phyloP scores from a whole-genome alignment of 1,140 invertebrate genomes.

The Drosophila equinoxialis region DNA sequence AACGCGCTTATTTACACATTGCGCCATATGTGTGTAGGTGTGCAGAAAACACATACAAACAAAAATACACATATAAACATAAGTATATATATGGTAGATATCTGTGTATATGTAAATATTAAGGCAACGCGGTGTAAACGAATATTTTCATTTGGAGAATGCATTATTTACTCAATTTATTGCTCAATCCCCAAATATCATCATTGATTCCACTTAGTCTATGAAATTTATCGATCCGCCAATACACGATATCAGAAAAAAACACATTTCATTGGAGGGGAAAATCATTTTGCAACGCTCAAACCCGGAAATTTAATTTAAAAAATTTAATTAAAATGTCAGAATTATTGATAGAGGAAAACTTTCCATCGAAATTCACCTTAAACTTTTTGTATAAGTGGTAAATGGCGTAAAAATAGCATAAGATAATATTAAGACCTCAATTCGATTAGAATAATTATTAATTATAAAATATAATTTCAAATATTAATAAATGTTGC shows the following conservation, averaged over 20 bases:
- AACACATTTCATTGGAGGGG: no score
- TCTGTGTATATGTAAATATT: slow-evolving; percentile 2
- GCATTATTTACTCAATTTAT: slow-evolving; percentile 11
- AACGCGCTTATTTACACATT: slow-evolving; percentile 74
- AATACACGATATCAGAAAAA: no score
- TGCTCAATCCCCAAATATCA: background rate
- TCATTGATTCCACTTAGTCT: slow-evolving; percentile 8
- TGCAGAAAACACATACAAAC: slow-evolving; percentile 12
- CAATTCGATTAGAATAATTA: background rate
- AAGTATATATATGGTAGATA: slow-evolving; percentile 7
- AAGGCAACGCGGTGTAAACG: background rate
- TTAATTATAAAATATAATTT: background rate
- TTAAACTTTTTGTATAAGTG: background rate
- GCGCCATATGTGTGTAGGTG: slow-evolving; percentile 37
- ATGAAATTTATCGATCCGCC: slow-evolving; percentile 7
- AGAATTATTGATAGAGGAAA: no score
- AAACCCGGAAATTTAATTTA: no score
- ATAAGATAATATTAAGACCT: background rate
- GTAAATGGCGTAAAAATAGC: no score
- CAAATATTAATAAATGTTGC: background rate
- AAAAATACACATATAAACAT: no score
- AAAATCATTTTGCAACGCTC: no score
- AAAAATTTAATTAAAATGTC: no score
- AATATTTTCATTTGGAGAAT: slow-evolving; percentile 7
- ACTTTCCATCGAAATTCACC: background rate